Evolutionary conservation across 1,140 invertebrate species (phyloP), one percentile per base, ranked within the genome.

Genomic region (Adoxophyes honmai): DNA sequence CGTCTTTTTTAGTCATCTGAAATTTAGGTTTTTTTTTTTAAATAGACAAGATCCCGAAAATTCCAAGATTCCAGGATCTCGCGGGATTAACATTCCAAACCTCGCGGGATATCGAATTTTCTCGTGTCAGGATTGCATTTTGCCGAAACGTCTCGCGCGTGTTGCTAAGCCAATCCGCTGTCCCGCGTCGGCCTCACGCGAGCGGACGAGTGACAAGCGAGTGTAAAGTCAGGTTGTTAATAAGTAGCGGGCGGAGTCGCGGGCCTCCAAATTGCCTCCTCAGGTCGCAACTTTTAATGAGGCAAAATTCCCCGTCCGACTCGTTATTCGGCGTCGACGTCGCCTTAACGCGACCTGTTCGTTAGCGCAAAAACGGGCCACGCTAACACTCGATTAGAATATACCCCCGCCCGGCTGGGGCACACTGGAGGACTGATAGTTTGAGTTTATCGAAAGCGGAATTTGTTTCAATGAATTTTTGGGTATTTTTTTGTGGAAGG

Each of bases 271-370:
- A 86, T 85, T 84, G 83, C 78, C 79, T 75, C 70, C 65, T 70
- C 77, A 71, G 83, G 83, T 86, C 78, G 75, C 81, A 88, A 88
- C 75, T 88, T 88, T 88, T 86, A 88, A 88, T 86, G 83, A 86
- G 82, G 77, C 80, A 57, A 86, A 86, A 88, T 88, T 88, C 85
- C 70, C 75, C 70, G 75, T 78, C 76, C 63, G 78, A 75, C 76
- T 73, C 75, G 68, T 37, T 55, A 51, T 55, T 51, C 42, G 59
- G 51, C 76, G 73, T 65, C 60, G 57, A 73, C 81, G 67, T 76
- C 77, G 77, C 78, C 75, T 83, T 78, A 87, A 87, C 81, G 82
- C 84, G 83, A 86, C 81, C 82, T 83, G 81, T 86, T 88, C 85
- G 85, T 88, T 86, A 85, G 78, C 73, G 73, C 79, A 88, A 88